These are phyloP conservation scores for Paedocypris sp. DNA, from an alignment of 2,113 vertebrate species.

Conservation along the genomic window DNA sequence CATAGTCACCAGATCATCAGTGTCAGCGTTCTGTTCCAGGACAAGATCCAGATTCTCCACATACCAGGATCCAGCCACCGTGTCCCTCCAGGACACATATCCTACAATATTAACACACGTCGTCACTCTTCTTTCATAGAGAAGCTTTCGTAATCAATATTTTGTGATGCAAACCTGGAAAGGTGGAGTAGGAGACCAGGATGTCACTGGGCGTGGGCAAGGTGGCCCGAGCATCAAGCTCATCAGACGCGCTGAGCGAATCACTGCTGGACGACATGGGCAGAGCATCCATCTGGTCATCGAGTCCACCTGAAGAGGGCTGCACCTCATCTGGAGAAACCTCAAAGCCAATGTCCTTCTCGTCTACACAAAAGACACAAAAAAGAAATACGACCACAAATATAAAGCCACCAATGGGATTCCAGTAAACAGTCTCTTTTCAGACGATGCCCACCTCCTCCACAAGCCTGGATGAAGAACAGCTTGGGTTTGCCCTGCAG, in stretches of 20 bases:
- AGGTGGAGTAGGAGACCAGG: slow-evolving; percentile 91
- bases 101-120: too few relatives aligned
- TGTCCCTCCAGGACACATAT: slow-evolving; percentile 84
- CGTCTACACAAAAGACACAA: slow-evolving; percentile 50
- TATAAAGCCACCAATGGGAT: too few relatives aligned
- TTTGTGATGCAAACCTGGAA: slow-evolving; percentile 64
- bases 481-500: slow-evolving; percentile 90
- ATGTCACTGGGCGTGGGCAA: slow-evolving; percentile 85
- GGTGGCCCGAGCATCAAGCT: slow-evolving; percentile 64
- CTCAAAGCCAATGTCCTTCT: slow-evolving; percentile 71
- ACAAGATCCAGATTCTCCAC: slow-evolving; percentile 70
- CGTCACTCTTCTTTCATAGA: too few relatives aligned
- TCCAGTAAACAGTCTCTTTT: too few relatives aligned
- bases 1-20: slow-evolving; percentile 66
- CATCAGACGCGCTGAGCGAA: slow-evolving; percentile 48
- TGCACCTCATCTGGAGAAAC: slow-evolving; percentile 52
- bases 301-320: neutral
- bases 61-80: slow-evolving; percentile 73
- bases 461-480: slow-evolving; percentile 96
- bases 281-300: slow-evolving; percentile 64
- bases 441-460: slow-evolving; percentile 66
- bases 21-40: slow-evolving; percentile 57
- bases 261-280: slow-evolving; percentile 57
- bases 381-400: neutral
- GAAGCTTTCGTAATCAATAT: neutral